Evolutionary conservation across 2,888 invertebrate genomes (phyloP), one percentile per base, ranked within the genome.

Genomic region (Diplolepis rosae): DNA sequence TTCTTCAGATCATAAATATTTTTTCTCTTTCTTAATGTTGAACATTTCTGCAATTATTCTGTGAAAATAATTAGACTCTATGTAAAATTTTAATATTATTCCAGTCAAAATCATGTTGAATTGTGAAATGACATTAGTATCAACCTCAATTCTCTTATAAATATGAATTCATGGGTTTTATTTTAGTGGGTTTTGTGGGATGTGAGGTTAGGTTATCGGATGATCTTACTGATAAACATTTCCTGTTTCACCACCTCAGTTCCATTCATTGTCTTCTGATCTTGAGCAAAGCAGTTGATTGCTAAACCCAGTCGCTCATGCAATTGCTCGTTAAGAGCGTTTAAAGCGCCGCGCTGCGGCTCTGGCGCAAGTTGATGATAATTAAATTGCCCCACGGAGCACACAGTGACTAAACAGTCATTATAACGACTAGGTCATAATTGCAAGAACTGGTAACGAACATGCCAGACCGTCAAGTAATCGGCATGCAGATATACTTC

Each of bases 401-500:
- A 78, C 78, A 76, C 77, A 74, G 78, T 82, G 84, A 84, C 85
- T 85, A 85, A 86, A 85, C 84, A 84, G 84, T 83, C 84, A 84
- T 85, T 85, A 84, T 82, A 83, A 83, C 82, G 83, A 83, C 82
- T 84, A 76, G 83, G 77, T 84, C 81, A 83, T 85, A 85, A 86
- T 86, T 84, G 84, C 84, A 80, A 78, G 81, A 78, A 79, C 82
- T 71, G 77, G 79, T 77, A 79, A 81, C 82, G 81, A 83, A 81
- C 81, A 79, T 79, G 78, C 78, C 81, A 79, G 79, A 77, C 78
- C 75, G 79, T 71, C 79, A 76, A 81, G 83, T 84, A 84, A 83
- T 83, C 83, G 79, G 72, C 72, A 51, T 54, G 71, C 51, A 67
- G 71, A 73, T 79, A 77, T 72, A 79, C 76, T 73, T 76, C 72